Base-by-base conservation (phyloP, 2,888 invertebrate genomes). In the Apotomis turbidana region DNA sequence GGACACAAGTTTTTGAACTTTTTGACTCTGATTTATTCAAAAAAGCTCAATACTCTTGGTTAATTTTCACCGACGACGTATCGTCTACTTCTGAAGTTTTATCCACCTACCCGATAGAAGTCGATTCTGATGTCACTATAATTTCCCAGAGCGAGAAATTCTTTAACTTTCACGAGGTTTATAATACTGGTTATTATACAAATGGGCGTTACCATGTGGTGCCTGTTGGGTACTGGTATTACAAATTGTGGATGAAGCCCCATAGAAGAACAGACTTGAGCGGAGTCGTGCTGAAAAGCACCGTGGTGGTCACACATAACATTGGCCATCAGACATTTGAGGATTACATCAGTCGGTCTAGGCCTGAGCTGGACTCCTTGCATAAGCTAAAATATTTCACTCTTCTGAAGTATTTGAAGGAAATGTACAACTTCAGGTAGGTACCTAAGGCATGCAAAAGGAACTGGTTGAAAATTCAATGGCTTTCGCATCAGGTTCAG, bases 381-480 rank as follows among this genome's bases (percentile, higher is more conserved):
- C 94, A 95, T 83, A 94, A 95, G 77, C 94, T 95, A 79, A 95
- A 96, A 83, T 95, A 93, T 81, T 94, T 93, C 73, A 90, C 94
- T 5, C 83, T 95, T 10, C 81, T 94, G 75, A 85, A 83, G 73
- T 94, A 95, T 81, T 93, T 96, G 71, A 85, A 90, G 75, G 95
- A 96, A 76, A 94, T 95, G 86, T 96, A 93, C 80, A 96, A 96
- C 87, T 95, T 96, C 82, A 95, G 94, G 96, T 95, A 87, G 91
- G 90, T 82, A 74, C 27, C 27, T 27, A 27, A 27, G 27, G 27
- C 27, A 27, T 27, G 27, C 27, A 27, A 27, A 27, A 27, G 27
- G 1, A 27, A 27, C 2, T 27, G 27, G 27, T 27, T 27, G 2
- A 27, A 27, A 27, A 27, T 27, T 27, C 27, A 2, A 27, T 27